These are phyloP conservation scores for Apocheima hispidaria DNA, from an alignment of 2,888 invertebrate species.

Conservation along the genomic window DNA sequence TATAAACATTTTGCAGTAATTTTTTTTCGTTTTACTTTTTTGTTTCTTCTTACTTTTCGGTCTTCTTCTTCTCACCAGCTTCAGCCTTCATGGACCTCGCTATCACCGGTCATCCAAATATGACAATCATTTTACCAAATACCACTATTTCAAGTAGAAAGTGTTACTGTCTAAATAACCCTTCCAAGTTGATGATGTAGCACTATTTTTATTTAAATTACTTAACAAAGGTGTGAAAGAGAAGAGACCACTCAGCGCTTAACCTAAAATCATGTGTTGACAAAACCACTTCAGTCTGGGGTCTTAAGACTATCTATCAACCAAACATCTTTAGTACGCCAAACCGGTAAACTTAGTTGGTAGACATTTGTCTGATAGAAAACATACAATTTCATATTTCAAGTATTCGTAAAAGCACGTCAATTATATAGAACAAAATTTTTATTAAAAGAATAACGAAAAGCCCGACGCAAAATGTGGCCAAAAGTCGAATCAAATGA, in stretches of 20 bases:
- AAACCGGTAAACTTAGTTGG: background rate
- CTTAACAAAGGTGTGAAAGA: constrained; percentile 3
- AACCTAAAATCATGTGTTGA: constrained; percentile 9
- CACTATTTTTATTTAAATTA: background rate
- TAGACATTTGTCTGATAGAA: background rate
- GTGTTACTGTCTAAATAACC: constrained; percentile 3
- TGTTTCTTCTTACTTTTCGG: background rate
- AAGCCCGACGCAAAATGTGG: no score
- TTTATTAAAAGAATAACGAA: no score
- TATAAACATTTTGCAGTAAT: no score
- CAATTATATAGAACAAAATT: no score
- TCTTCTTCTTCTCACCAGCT: background rate
- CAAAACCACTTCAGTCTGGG: constrained; percentile 1
- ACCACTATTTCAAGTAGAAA: constrained; percentile 1
- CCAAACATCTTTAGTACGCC: background rate
- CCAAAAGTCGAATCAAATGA: no score
- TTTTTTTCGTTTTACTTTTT: background rate
- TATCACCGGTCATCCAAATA: background rate
- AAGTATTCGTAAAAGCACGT: constrained; percentile 4
- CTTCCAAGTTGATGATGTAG: background rate
- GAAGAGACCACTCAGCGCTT: background rate
- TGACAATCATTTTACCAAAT: constrained; percentile 1
- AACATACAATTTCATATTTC: background rate
- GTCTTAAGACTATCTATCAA: constrained; percentile 1
- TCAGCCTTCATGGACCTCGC: background rate